Evolutionary conservation across 2,797 vertebrate genomes (phyloP).

Genomic region (Ctenosaura bakeri): DNA sequence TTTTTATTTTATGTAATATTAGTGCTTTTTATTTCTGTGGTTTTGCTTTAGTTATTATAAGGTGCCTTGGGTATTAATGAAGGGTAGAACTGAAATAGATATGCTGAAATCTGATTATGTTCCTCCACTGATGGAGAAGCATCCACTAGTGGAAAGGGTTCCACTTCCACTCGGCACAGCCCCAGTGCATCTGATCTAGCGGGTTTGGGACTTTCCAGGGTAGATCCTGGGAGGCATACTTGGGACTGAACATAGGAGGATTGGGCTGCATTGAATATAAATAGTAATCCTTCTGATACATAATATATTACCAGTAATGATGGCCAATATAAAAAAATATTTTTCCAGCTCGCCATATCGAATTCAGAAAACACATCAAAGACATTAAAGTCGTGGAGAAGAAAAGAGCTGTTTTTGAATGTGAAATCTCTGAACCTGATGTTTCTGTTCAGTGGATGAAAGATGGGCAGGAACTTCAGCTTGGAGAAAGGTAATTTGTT

Average conservation of each 20-base stretch:
- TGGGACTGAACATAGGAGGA: background rate
- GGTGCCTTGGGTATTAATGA: background rate
- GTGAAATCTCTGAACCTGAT: conserved; percentile 97
- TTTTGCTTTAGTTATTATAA: background rate
- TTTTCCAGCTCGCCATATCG: conserved; percentile 91
- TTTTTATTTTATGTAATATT: background rate
- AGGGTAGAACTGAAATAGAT: background rate
- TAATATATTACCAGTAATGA: background rate
- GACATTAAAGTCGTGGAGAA: conserved; percentile 98
- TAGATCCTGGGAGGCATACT: background rate
- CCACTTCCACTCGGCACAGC: background rate
- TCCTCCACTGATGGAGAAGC: background rate
- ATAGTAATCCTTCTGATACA: background rate
- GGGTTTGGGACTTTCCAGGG: background rate
- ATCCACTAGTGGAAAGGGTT: background rate
- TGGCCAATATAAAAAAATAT: conserved; percentile 25
- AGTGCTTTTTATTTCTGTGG: background rate
- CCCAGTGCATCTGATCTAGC: background rate
- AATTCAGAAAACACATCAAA: conserved; percentile 98
- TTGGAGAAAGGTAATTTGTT: conserved; percentile 85
- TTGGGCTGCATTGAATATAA: background rate
- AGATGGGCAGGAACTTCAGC: conserved; percentile 92
- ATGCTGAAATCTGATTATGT: background rate
- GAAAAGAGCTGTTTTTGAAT: conserved; percentile 96
- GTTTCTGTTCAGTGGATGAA: conserved; percentile 97